phyloP scores from a whole-genome alignment of 2,888 invertebrate species.

The Napeogenes sylphis region DNA sequence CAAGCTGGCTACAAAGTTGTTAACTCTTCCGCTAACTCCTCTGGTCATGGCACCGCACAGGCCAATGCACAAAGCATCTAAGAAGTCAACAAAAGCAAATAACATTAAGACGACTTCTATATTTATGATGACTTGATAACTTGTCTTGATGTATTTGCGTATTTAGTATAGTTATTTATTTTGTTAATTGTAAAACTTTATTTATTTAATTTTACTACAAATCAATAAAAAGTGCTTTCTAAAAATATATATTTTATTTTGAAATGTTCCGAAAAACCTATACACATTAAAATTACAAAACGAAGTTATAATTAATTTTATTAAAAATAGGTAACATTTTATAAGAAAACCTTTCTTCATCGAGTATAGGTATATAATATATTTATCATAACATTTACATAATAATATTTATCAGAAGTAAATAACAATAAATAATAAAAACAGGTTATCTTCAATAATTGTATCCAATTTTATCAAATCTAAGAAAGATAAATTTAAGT shows the following conservation, averaged over 20 bases:
- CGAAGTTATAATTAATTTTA: too few species aligned
- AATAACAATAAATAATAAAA: too few species aligned
- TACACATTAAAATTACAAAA: too few species aligned
- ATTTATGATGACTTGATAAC: slow-evolving; percentile 39
- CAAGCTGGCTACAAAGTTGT: slow-evolving; percentile 50
- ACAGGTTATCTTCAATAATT: too few species aligned
- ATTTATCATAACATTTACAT: too few species aligned
- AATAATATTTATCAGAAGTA: too few species aligned
- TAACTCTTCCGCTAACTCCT: slow-evolving; percentile 52
- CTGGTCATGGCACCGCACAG: slow-evolving; percentile 50
- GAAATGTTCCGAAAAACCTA: background rate
- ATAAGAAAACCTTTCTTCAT: too few species aligned
- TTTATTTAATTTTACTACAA: slow-evolving; percentile 18
- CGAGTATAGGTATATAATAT: too few species aligned
- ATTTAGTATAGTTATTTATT: slow-evolving; percentile 41
- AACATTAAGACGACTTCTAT: slow-evolving; percentile 65
- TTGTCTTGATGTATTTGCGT: slow-evolving; percentile 71
- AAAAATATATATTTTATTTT: slow-evolving; percentile 3
- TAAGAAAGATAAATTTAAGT: too few species aligned
- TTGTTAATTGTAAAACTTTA: slow-evolving; percentile 36
- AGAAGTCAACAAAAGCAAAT: slow-evolving; percentile 45
- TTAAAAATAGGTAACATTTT: too few species aligned
- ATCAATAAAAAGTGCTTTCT: slow-evolving; percentile 19
- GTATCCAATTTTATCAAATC: too few species aligned
- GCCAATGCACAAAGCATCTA: slow-evolving; percentile 54